These are phyloP conservation scores for Scartelaos histophorus DNA, from an alignment of 2,113 vertebrate species.

Conservation along the genomic window DNA sequence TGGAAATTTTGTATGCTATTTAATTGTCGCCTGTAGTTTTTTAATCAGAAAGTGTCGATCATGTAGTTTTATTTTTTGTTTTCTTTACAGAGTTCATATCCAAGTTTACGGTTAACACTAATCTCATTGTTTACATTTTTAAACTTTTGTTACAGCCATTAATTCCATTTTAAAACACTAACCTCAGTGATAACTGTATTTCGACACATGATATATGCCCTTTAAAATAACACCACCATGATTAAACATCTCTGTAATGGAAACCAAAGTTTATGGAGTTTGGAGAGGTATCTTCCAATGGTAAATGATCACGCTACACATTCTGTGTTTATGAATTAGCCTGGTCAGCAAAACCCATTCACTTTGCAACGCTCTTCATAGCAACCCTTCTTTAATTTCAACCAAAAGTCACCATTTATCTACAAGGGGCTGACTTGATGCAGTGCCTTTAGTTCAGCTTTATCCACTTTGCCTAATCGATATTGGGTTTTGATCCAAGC, in stretches of 20 bases:
- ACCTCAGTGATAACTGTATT: neutral
- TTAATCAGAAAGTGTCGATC: constrained; percentile 33
- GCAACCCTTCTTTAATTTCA: neutral
- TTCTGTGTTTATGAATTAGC: constrained; percentile 13
- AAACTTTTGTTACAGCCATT: constrained; percentile 8
- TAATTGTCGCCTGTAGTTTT: constrained; percentile 39
- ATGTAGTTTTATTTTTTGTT: neutral
- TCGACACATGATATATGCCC: neutral
- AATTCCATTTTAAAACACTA: neutral
- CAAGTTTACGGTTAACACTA: constrained; percentile 21
- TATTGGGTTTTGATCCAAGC: neutral
- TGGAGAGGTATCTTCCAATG: constrained; percentile 23
- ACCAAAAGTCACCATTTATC: neutral
- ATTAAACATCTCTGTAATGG: constrained; percentile 7
- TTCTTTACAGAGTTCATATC: constrained; percentile 15
- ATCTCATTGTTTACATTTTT: constrained; percentile 57
- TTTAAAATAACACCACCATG: constrained; percentile 13
- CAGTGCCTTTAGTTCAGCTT: neutral
- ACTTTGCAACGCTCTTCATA: neutral
- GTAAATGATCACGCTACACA: neutral
- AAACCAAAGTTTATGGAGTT: constrained; percentile 45
- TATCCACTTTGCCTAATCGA: neutral
- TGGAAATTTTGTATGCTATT: constrained; percentile 36
- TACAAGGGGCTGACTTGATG: neutral
- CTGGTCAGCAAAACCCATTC: neutral